These are phyloP conservation scores for Andrena haemorrhoa DNA, from an alignment of 2,888 invertebrate species.

Conservation along the genomic window DNA sequence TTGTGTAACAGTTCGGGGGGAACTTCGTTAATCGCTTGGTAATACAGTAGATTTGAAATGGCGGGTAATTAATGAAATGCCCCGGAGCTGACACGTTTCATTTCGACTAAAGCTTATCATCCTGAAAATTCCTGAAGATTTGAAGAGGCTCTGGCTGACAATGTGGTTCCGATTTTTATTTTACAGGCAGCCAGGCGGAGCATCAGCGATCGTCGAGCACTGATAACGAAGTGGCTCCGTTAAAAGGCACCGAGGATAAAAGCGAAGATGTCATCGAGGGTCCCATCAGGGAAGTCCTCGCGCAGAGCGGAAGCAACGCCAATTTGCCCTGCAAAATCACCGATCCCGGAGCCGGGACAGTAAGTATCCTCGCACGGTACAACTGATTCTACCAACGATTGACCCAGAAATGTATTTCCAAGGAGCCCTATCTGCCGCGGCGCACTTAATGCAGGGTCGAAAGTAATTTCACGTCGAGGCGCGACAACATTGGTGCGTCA, in stretches of 20 bases:
- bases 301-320: conserved; percentile 86
- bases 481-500: conserved; percentile 6
- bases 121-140: too few species aligned
- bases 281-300: conserved; percentile 84
- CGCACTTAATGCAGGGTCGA: conserved; percentile 30
- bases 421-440: conserved; percentile 18
- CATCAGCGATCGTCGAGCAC: conserved; percentile 77
- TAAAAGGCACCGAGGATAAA: conserved; percentile 61
- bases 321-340: conserved; percentile 85
- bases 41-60: background rate
- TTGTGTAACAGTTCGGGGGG: background rate
- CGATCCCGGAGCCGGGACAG: conserved; percentile 84
- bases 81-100: too few species aligned
- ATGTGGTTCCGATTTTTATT: conserved; percentile 29
- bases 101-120: too few species aligned
- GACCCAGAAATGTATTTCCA: conserved; percentile 46
- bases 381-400: conserved; percentile 23
- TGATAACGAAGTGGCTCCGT: conserved; percentile 72
- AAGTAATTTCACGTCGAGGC: conserved; percentile 42
- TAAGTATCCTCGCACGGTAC: conserved; percentile 77
- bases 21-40: background rate
- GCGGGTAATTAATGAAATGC: background rate
- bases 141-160: background rate
- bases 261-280: conserved; percentile 71
- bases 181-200: conserved; percentile 79